phyloP scores from a whole-genome alignment of 1,140 invertebrate genomes.

The Hycleus cichorii region DNA sequence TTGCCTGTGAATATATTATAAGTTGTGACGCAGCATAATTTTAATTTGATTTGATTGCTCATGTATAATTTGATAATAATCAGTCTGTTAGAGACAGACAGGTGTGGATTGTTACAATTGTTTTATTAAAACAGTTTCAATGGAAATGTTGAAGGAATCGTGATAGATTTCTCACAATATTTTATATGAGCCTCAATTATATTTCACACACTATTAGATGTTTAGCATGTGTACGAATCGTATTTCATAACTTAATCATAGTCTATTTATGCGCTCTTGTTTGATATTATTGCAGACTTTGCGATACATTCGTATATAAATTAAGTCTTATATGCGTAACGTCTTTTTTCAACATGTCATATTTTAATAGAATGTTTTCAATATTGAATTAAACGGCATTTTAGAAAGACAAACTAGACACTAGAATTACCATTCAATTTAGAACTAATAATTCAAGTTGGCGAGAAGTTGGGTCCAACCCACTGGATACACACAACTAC shows the following conservation, averaged over 20 bases:
- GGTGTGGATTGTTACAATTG: constrained; percentile 18
- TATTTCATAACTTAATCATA: not conserved
- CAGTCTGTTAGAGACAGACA: constrained; percentile 17
- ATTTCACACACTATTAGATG: too few relatives aligned
- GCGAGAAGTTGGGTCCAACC: not conserved
- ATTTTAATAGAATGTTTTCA: not conserved
- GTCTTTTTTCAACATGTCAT: not conserved
- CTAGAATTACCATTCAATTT: not conserved
- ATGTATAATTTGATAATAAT: constrained; percentile 35
- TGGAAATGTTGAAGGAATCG: too few relatives aligned
- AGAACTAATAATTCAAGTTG: not conserved
- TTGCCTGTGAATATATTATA: constrained; percentile 31
- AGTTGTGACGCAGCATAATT: constrained; percentile 30
- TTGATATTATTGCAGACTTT: not conserved
- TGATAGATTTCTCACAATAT: too few relatives aligned
- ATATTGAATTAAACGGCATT: not conserved
- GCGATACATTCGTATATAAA: not conserved
- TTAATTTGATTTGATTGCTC: constrained; percentile 35
- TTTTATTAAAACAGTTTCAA: constrained; percentile 13
- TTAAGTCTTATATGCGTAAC: not conserved
- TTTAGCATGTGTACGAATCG: not conserved
- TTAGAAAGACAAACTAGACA: not conserved
- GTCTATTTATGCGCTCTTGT: not conserved
- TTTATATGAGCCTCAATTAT: too few relatives aligned
- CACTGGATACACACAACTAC: too few relatives aligned